Percentiles rank a stretch among this genome's conserved stretches.
These are phyloP conservation scores for Bambusicola thoracicus DNA, from an alignment of 2,113 vertebrate genomes.

Conservation along the genomic window DNA sequence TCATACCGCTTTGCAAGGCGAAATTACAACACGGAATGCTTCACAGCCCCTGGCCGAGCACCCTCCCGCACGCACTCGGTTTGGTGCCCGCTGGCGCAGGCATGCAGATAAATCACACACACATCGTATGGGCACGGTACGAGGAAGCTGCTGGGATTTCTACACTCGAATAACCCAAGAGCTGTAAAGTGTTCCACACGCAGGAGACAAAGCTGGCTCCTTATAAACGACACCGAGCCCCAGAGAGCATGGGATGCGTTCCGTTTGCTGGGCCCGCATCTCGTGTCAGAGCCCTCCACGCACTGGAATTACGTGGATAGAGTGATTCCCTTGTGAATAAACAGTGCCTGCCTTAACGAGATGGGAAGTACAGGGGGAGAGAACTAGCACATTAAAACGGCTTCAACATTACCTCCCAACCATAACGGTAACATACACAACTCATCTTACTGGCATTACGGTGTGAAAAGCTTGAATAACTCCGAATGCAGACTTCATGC, in stretches of 20 bases:
- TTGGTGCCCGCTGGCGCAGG: not conserved
- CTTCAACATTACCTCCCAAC: not conserved
- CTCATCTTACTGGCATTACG: not conserved
- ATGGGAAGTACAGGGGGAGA: not conserved
- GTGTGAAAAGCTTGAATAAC: not conserved
- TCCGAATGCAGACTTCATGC: not conserved
- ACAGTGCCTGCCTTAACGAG: not conserved
- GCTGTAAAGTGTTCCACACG: conserved; percentile 42
- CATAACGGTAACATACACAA: not conserved
- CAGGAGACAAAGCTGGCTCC: not conserved
- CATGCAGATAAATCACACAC: too few species aligned
- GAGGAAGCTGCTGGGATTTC: conserved; percentile 23
- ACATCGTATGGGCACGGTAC: accelerated
- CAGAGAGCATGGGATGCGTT: accelerated
- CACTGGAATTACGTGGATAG: accelerated
- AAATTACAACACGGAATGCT: conserved; percentile 78
- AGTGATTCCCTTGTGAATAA: not conserved
- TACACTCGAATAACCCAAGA: conserved; percentile 38
- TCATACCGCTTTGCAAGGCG: conserved; percentile 81
- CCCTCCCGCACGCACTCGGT: not conserved
- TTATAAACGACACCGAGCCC: not conserved
- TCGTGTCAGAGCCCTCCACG: accelerated
- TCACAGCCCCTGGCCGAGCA: conserved; percentile 27
- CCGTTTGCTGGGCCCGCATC: not conserved
- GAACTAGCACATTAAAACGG: not conserved